A percentile compares a stretch with the other conserved stretches of the same genome.
phyloP scores from a whole-genome alignment of 1,140 invertebrate species.

The Aphelinus certus region DNA sequence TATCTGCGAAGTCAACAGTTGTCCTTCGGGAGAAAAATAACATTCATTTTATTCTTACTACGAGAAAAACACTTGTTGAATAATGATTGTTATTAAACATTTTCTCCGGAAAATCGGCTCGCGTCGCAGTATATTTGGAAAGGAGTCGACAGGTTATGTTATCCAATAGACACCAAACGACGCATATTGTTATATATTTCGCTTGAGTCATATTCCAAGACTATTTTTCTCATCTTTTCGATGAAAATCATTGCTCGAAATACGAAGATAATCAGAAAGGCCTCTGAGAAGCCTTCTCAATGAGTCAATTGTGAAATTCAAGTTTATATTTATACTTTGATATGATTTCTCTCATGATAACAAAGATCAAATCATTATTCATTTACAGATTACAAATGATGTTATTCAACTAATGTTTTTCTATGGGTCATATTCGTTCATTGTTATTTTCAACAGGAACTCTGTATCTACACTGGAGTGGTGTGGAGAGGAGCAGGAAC shows the following conservation, averaged over 20 bases:
- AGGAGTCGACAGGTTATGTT: too few relatives aligned
- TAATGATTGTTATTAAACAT: not conserved
- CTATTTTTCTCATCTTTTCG: too few relatives aligned
- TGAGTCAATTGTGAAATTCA: too few relatives aligned
- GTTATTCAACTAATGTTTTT: constrained; percentile 1
- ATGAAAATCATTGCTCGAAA: too few relatives aligned
- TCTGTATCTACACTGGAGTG: constrained; percentile 63
- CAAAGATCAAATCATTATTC: constrained; percentile 13
- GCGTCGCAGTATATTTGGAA: too few relatives aligned
- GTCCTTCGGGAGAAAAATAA: not conserved
- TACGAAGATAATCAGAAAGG: too few relatives aligned
- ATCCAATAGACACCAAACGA: too few relatives aligned
- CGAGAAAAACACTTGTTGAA: not conserved
- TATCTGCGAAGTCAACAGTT: not conserved
- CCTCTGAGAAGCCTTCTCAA: too few relatives aligned
- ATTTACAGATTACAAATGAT: not conserved
- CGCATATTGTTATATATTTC: too few relatives aligned
- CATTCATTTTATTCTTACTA: too few relatives aligned
- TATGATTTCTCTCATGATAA: constrained; percentile 15
- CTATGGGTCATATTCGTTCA: not conserved
- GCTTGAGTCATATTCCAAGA: too few relatives aligned
- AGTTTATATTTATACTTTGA: constrained; percentile 29
- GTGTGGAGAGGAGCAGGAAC: constrained; percentile 57
- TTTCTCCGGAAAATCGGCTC: not conserved
- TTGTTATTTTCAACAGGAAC: constrained; percentile 53